Base-by-base conservation (phyloP, 2,797 vertebrate species). In the Trachops cirrhosus region DNA sequence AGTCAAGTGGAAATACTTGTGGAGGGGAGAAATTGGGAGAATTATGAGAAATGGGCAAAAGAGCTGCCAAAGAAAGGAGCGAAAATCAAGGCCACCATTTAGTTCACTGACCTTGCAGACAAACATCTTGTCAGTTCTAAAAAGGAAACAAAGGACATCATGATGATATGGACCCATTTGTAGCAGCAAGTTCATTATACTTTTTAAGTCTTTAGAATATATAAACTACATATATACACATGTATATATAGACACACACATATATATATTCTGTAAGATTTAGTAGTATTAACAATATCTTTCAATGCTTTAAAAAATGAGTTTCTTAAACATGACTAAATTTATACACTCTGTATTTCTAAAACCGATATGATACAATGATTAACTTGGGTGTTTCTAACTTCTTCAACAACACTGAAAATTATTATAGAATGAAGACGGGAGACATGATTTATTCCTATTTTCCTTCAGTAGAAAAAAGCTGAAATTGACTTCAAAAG, bases 1-100 rank as follows among this genome's bases (percentile, higher is more conserved):
- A 96, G 96, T 98, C 97, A 97, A 97, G 97, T 89, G 97, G 94
- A 96, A 96, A 92, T 62, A 97, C 95, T 86, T 96, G 89, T 95
- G 86, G 84, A 85, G 57, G 95, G 71, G 24, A 67, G 82, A 84
- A 94, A 6, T 22, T 67, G 83, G 89, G 97, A 88, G 37, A 89
- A 50, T 80, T 50, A 91, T 77, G 96, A 93, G 95, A 98, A 80
- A 34, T 62, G 57, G 86, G 41, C 18, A 34, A 59, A 21, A 89
- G 92, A 80, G 6, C 22, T 79, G 57, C 80, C 93, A 91, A 96
- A 32, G 14, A 19, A 67, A 62, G 50, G 62, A 80, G 86, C 5
- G 82, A 64, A 4, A 84, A 19, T 67, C 46, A 93, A 24, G 68
- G 50, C 34, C 89, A 57, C 29, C 41, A 50, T 6, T 94, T 77